A percentile compares a stretch with the other conserved stretches of the same genome.
Conservation (phyloP, 2,888 invertebrate genomes). For the Pediacus dermestoides region DNA sequence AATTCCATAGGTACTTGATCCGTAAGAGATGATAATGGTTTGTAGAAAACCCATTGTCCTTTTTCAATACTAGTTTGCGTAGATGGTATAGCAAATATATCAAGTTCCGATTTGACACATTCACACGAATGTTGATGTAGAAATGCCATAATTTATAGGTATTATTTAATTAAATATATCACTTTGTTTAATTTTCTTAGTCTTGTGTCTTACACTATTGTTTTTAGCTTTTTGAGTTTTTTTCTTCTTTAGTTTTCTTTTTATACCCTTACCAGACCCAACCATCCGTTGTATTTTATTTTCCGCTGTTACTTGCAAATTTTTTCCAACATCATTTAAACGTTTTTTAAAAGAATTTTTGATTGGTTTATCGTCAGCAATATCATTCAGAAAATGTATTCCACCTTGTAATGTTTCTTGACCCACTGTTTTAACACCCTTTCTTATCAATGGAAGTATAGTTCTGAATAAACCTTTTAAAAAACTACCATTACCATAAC, state of each 20-base stretch:
- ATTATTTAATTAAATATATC: constrained; percentile 2
- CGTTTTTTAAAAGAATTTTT: not conserved
- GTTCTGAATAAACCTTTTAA: constrained; percentile 1
- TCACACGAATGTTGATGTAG: no score
- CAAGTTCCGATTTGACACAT: constrained; percentile 1
- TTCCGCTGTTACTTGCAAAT: not conserved
- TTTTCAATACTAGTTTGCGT: no score
- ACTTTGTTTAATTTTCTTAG: no score
- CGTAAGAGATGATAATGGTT: no score
- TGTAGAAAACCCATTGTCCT: no score
- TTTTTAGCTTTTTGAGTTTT: not conserved
- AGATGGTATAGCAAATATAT: not conserved
- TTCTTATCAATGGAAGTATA: not conserved
- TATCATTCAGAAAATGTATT: not conserved
- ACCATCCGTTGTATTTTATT: not conserved
- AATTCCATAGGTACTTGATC: no score
- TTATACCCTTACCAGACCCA: not conserved
- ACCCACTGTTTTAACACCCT: not conserved
- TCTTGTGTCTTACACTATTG: no score
- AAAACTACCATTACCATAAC: not conserved
- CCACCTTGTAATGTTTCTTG: not conserved
- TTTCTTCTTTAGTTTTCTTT: not conserved
- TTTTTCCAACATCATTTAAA: not conserved
- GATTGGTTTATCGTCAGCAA: not conserved
- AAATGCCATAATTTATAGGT: no score